These are phyloP conservation scores for Oxystoma pomonae DNA, from an alignment of 2,888 invertebrate species.

Conservation along the genomic window DNA sequence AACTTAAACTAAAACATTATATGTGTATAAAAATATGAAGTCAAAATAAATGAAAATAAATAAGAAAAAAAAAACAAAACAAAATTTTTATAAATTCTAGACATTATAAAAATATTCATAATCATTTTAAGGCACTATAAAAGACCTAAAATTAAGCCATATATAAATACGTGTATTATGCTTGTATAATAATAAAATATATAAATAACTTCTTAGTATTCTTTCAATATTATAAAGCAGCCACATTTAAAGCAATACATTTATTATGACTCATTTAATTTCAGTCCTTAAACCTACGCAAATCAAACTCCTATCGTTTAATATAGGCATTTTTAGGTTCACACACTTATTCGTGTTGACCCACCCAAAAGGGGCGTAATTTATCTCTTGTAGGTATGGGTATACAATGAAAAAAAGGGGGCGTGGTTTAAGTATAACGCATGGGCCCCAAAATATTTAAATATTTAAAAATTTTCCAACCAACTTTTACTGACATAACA, in stretches of 20 bases:
- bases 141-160: neutral
- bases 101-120: neutral
- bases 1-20: neutral
- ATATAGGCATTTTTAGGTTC: no score
- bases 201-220: neutral
- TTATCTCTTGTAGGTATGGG: no score
- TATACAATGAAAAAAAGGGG: no score
- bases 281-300: no score
- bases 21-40: neutral
- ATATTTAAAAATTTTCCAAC: no score
- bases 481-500: slow-evolving; percentile 49
- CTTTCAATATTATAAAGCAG: no score
- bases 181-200: neutral
- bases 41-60: neutral
- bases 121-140: neutral
- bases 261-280: no score
- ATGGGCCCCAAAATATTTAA: no score
- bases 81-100: neutral
- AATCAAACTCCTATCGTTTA: no score
- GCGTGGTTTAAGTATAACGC: no score
- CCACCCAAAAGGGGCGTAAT: no score
- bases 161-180: neutral
- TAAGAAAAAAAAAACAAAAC: neutral
- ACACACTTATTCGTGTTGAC: no score
- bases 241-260: neutral